Conservation (phyloP, 2,888 invertebrate species). For the Laothoe populi region DNA sequence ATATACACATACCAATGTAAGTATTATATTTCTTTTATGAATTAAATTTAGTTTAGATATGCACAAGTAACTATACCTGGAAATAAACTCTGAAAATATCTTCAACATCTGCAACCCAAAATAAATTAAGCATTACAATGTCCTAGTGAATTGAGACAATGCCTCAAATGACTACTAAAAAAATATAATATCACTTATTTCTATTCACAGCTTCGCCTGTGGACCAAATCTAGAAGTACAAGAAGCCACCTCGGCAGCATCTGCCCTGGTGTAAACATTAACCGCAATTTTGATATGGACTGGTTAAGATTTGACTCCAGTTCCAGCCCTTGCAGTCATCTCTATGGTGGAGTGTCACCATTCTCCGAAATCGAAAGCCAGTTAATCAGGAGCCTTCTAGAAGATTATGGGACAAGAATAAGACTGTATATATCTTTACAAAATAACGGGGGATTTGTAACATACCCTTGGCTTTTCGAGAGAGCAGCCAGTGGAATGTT, state of each 20-base stretch:
- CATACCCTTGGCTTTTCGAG: conserved; percentile 89
- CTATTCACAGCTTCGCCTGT: conserved; percentile 84
- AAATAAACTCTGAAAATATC: no score
- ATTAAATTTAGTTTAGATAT: no score
- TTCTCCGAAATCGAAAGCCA: conserved; percentile 88
- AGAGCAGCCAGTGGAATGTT: conserved; percentile 71
- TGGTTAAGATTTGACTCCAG: conserved; percentile 87
- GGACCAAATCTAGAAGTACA: conserved; percentile 87
- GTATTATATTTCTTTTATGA: conserved; percentile 39
- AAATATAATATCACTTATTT: background rate
- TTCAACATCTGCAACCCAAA: no score
- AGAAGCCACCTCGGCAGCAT: conserved; percentile 55
- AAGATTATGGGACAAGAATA: conserved; percentile 71
- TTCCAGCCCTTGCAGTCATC: conserved; percentile 85
- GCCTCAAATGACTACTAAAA: background rate
- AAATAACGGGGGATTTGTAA: conserved; percentile 88
- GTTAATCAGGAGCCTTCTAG: conserved; percentile 83
- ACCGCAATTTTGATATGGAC: conserved; percentile 89
- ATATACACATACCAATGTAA: conserved; percentile 84
- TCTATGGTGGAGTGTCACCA: conserved; percentile 85
- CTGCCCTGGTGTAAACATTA: conserved; percentile 90
- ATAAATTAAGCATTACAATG: no score
- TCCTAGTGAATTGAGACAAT: no score
- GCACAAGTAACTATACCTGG: no score
- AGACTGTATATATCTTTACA: conserved; percentile 90